Base-by-base conservation (phyloP, 1,140 invertebrate species). In the Pseudomyrmex pallidus region DNA sequence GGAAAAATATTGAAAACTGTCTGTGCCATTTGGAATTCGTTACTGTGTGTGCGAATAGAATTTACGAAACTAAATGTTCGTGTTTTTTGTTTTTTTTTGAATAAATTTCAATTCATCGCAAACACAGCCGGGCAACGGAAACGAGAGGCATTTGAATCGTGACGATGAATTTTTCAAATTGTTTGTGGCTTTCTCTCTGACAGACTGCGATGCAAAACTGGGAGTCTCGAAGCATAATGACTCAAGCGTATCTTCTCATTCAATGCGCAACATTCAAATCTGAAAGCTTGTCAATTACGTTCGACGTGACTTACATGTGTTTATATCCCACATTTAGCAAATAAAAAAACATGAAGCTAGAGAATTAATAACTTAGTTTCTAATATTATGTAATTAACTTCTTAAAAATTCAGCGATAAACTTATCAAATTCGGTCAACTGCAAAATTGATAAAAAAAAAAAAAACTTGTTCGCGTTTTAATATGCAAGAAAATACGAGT, bases 161-260 rank as follows among this genome's bases (percentile, higher is more conserved):
- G 35, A 35, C 25, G 76, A 80, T 50, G 25, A 48, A 78, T 44
- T 68, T 44, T 68, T 68, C 20, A 20, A 20, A 59, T 80, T 20
- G 64, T 70, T 70, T 59, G 44, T 54, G 66, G 50, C 54, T 44
- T 44, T 80, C 66, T 80, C 66, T 46, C 3, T 80, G 76, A 80
- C 54, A 59, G 76, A 72, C 59, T 66, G 54, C 66, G 76, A 12
- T 80, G 76, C 76, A 66, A 80, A 80, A 80, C 64, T 70, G 12
- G 5, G 5, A 35, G 20, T 59, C 54, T 78, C 64, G 44, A 35
- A 13, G 64, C 76, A 78, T 20, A 80, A 80, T 80, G 76, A 70
- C 66, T 80, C 76, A n/a, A 72, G 22, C 72, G 66, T 66, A 66
- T 72, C 50, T 80, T 72, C 50, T 80, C 66, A 54, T 63, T 9